Conservation (phyloP, 2,113 vertebrate genomes). For the Lates calcarifer region DNA sequence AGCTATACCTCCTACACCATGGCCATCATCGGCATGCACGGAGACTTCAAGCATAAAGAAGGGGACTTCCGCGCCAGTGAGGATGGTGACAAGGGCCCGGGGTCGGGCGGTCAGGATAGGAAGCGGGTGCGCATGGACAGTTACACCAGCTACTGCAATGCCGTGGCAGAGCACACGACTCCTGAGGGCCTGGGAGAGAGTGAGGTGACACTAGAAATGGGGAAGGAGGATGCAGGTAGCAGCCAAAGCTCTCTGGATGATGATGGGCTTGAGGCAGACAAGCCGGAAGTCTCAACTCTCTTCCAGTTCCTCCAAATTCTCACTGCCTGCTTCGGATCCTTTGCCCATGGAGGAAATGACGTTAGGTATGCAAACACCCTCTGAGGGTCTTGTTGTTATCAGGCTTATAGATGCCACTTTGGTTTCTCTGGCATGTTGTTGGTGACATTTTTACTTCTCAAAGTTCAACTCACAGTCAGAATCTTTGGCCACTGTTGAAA, state of each 20-base stretch:
- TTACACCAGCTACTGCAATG: slow-evolving; percentile 98
- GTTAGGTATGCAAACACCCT: slow-evolving; percentile 88
- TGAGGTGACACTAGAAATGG: slow-evolving; percentile 84
- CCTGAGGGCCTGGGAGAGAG: slow-evolving; percentile 76
- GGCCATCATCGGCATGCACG: slow-evolving; percentile 97
- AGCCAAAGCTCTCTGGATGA: slow-evolving; percentile 89
- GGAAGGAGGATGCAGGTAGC: slow-evolving; percentile 79
- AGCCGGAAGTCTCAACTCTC: slow-evolving; percentile 92
- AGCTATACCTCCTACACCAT: slow-evolving; percentile 99
- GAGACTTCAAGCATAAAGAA: slow-evolving; percentile 88
- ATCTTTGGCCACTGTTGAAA: background rate
- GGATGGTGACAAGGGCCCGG: slow-evolving; percentile 69
- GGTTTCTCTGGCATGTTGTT: background rate
- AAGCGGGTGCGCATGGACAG: slow-evolving; percentile 97
- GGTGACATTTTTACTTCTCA: background rate
- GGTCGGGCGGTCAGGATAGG: slow-evolving; percentile 78
- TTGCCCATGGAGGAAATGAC: slow-evolving; percentile 96
- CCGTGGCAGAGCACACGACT: slow-evolving; percentile 89
- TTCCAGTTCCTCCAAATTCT: slow-evolving; percentile 99
- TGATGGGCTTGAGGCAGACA: slow-evolving; percentile 89
- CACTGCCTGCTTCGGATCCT: slow-evolving; percentile 98
- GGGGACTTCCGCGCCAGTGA: slow-evolving; percentile 76
- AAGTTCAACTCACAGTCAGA: background rate
- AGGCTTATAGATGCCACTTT: background rate
- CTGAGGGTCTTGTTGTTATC: background rate